Evolutionary conservation across 2,888 invertebrate species (phyloP), one percentile per base, ranked within the genome.

Genomic region (Periphyllus acericola): DNA sequence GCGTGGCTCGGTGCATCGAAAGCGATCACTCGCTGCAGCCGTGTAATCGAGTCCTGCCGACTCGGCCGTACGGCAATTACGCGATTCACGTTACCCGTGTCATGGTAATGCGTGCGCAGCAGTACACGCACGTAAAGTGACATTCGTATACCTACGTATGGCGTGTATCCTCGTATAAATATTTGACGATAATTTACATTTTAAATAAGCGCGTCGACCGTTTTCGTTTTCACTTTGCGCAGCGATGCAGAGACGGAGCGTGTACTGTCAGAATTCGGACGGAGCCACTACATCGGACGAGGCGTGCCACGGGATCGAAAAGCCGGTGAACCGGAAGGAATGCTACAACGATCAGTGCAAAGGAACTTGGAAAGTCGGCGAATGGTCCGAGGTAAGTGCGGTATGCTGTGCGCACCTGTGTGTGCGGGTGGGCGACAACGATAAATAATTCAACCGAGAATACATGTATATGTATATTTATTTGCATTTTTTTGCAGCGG

Each of bases 351-450:
- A 95, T 90, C 94, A 94, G n/a, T 98, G 98, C 92, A 95, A 94
- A 90, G 96, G 98, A 0, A 94, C 95, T 83, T 99, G 99, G 99
- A 94, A 95, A 89, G 95, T 96, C 8, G 97, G 97, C 17, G 94
- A 96, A 89, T 99, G 99, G 99, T 97, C 97, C 72, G 95, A 96
- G 94, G 98, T 98, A 89, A 90, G 88, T 36, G 32, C 36, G 95
- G 90, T 46, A 36, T 60, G 55, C n/a, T n/a, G 8, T 6, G n/a
- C 11, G n/a, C n/a, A n/a, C n/a, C n/a, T n/a, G 71, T 17, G 71
- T 34, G n/a, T 14, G 75, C 46, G 34, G 52, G 52, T 98, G 98
- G 91, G 94, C 95, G 90, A n/a, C 11, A 21, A 8, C 32, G 46
- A 68, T 84, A 84, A 76, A 84, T 76, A 76, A 84, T 76, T 40